Conservation (phyloP, 2,888 invertebrate genomes). For the Deilephila elpenor region DNA sequence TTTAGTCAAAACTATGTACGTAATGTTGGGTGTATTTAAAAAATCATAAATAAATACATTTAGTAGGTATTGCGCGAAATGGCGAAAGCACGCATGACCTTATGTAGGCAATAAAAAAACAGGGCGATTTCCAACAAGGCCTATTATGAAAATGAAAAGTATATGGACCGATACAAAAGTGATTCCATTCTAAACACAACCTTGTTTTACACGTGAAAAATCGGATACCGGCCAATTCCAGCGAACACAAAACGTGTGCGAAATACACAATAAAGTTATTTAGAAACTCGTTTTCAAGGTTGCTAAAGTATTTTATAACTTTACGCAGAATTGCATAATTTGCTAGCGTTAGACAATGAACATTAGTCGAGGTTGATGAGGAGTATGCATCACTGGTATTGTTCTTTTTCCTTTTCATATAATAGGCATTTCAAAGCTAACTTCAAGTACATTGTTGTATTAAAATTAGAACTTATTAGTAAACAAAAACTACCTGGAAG, state of each 20-base stretch:
- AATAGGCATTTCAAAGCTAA: neutral
- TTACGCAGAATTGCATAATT: conserved; percentile 22
- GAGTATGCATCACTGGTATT: neutral
- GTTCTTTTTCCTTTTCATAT: too few species aligned
- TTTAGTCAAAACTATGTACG: too few species aligned
- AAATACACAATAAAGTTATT: conserved; percentile 22
- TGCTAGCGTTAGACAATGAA: neutral
- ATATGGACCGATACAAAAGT: neutral
- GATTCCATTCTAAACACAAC: neutral
- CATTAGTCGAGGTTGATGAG: neutral
- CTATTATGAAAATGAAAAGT: neutral
- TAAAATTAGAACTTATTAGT: too few species aligned
- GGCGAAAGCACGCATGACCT: too few species aligned
- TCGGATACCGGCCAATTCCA: conserved; percentile 19
- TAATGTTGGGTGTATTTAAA: too few species aligned
- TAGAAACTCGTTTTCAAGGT: conserved; percentile 23
- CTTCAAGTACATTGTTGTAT: too few species aligned
- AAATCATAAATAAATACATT: too few species aligned
- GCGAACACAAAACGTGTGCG: conserved; percentile 12
- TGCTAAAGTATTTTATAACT: conserved; percentile 18
- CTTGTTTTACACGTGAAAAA: conserved; percentile 25
- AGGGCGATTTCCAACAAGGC: too few species aligned
- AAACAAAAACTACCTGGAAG: too few species aligned
- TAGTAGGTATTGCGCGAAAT: too few species aligned
- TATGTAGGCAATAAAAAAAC: too few species aligned